Conservation (phyloP, 1,140 invertebrate species). For the Matsumurasca onukii region DNA sequence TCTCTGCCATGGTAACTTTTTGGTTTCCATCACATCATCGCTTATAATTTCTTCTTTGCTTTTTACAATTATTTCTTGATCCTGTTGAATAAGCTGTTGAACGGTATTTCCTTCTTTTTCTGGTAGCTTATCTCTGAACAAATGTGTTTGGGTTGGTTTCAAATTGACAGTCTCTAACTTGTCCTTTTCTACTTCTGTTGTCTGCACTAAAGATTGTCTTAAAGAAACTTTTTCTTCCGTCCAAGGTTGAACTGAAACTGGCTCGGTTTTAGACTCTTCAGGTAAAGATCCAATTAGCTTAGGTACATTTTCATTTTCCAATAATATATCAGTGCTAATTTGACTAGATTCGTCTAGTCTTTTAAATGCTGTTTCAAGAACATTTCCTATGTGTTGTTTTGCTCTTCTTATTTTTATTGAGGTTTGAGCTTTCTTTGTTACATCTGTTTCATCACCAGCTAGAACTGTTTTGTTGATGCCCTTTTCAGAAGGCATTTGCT, state of each 20-base stretch:
- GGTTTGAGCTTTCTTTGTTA: neutral
- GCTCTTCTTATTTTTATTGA: conserved; percentile 11
- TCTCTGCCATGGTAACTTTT: conserved; percentile 21
- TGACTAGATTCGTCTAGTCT: neutral
- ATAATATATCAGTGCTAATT: too few relatives aligned
- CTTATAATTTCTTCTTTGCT: neutral
- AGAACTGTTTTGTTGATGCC: neutral
- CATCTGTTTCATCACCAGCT: neutral
- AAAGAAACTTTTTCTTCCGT: conserved; percentile 41
- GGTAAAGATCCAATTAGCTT: too few relatives aligned
- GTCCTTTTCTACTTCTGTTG: conserved; percentile 38
- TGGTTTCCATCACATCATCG: conserved; percentile 26
- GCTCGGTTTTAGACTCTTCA: too few relatives aligned
- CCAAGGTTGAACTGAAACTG: conserved; percentile 34
- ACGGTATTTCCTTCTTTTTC: neutral
- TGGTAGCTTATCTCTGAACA: neutral
- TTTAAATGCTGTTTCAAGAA: conserved; percentile 7
- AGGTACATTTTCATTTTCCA: too few relatives aligned
- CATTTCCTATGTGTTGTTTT: conserved; percentile 10
- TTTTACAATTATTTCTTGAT: neutral
- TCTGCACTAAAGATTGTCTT: conserved; percentile 39
- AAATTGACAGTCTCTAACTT: conserved; percentile 42
- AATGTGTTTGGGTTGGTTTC: conserved; percentile 44
- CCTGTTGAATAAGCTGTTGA: neutral
- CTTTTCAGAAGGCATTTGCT: too few relatives aligned